phyloP scores from a whole-genome alignment of 2,888 invertebrate genomes.

The Glaucopsyche alexis region DNA sequence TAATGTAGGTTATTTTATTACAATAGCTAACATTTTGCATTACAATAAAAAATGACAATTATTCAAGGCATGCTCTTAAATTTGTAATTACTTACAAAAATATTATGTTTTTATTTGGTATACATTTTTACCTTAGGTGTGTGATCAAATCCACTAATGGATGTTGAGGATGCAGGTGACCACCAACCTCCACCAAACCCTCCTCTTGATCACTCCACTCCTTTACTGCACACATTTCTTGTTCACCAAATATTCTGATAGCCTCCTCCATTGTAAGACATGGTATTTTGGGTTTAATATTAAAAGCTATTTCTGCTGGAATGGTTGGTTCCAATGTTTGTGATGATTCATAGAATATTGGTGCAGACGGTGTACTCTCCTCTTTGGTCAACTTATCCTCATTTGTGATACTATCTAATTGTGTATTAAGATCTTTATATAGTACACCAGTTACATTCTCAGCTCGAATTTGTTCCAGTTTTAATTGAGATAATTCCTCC shows the following conservation, averaged over 20 bases:
- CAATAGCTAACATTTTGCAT: background rate
- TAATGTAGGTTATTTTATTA: background rate
- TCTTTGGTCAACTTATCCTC: constrained; percentile 34
- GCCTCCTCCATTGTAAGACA: constrained; percentile 64
- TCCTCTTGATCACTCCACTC: constrained; percentile 64
- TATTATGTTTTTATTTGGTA: background rate
- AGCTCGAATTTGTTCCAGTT: background rate
- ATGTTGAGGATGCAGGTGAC: constrained; percentile 60
- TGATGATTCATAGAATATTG: constrained; percentile 41
- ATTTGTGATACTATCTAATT: background rate
- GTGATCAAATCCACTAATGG: constrained; percentile 67
- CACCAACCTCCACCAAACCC: constrained; percentile 60
- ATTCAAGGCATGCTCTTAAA: too few species aligned
- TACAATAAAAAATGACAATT: too few species aligned
- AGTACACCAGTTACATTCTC: background rate
- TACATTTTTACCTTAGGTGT: constrained; percentile 59
- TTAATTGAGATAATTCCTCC: background rate
- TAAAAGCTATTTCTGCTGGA: constrained; percentile 27
- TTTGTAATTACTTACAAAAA: too few species aligned
- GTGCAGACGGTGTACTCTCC: constrained; percentile 58
- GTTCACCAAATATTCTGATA: constrained; percentile 56
- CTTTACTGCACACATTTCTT: constrained; percentile 59
- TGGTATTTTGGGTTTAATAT: constrained; percentile 45
- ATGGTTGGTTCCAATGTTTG: constrained; percentile 21
- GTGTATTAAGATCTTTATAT: constrained; percentile 7